phyloP scores from a whole-genome alignment of 2,113 vertebrate genomes.

The Tenrec ecaudatus region DNA sequence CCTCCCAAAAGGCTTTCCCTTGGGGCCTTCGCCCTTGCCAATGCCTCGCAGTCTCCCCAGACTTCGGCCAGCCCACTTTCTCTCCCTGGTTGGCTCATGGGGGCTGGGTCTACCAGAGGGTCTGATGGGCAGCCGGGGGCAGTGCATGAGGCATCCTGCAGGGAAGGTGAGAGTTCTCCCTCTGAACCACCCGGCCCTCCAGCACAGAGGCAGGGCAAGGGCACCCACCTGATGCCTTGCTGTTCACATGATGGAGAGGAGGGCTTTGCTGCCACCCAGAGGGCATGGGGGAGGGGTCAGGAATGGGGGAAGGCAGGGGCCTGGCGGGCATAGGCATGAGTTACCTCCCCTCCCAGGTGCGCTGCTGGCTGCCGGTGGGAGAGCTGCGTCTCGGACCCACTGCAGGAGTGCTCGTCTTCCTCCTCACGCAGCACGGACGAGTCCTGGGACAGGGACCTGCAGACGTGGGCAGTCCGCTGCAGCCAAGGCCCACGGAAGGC shows the following conservation, averaged over 20 bases:
- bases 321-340: neutral
- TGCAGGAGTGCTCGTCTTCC: constrained; percentile 94
- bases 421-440: constrained; percentile 96
- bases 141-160: neutral
- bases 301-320: neutral
- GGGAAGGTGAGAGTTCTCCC: neutral
- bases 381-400: constrained; percentile 90
- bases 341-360: constrained; percentile 88
- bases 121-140: neutral
- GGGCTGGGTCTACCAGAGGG: no score
- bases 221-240: rapidly evolving
- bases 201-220: rapidly evolving
- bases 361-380: constrained; percentile 88
- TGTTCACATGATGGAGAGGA: neutral
- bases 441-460: constrained; percentile 95
- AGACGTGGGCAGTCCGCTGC: neutral
- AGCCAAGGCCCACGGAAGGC: rapidly evolving
- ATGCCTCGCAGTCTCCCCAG: no score
- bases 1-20: no score
- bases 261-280: neutral
- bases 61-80: no score
- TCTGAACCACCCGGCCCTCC: neutral
- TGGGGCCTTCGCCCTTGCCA: no score
- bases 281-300: neutral
- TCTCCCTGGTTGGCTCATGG: no score